Percentiles rank a stretch among this genome's conserved stretches.
These are phyloP conservation scores for Oreochromis niloticus DNA, from an alignment of 2,113 vertebrate species.

Conservation along the genomic window DNA sequence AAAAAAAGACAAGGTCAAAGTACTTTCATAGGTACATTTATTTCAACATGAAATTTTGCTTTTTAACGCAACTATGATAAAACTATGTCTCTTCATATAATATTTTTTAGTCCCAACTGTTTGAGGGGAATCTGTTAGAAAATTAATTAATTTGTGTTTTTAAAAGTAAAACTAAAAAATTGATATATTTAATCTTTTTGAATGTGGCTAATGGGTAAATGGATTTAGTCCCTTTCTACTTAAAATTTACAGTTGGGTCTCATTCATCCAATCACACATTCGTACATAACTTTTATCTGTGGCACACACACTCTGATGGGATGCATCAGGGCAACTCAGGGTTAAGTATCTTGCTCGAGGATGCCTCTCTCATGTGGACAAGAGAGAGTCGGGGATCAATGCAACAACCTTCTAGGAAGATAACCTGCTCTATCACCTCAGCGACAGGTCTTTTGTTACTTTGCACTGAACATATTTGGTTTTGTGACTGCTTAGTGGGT, in stretches of 20 bases:
- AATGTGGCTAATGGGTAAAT: neutral
- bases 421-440: neutral
- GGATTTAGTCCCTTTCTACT: neutral
- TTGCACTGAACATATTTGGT: neutral
- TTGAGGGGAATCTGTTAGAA: neutral
- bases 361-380: neutral
- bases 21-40: neutral
- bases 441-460: neutral
- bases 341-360: neutral
- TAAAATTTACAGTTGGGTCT: neutral
- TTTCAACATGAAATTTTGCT: neutral
- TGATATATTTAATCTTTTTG: rapidly evolving
- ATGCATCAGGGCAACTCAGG: neutral
- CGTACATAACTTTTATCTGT: neutral
- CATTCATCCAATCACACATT: neutral
- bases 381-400: neutral
- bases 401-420: neutral
- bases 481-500: neutral
- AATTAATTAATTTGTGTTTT: neutral
- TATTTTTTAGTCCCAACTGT: neutral
- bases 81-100: neutral
- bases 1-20: neutral
- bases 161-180: neutral
- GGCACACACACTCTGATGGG: neutral
- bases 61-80: neutral